phyloP scores from a whole-genome alignment of 37 sponge, comb jelly and placozoan genomes.

The Halisarca cf. caerulea region DNA sequence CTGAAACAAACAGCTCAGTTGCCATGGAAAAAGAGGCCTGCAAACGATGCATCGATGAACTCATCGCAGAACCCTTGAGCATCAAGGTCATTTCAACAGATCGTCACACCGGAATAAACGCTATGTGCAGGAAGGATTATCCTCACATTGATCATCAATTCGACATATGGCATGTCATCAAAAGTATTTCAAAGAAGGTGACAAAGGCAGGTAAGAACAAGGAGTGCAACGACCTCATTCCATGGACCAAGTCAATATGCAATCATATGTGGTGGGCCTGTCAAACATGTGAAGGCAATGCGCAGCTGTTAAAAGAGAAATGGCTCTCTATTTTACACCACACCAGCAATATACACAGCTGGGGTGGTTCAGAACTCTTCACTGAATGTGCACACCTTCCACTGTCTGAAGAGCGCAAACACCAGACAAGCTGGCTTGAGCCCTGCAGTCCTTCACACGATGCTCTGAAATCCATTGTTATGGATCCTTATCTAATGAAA shows the following conservation, averaged over 20 bases:
- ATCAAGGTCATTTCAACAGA: slow-evolving; percentile 7
- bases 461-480: background rate
- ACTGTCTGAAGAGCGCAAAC: too few species aligned
- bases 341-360: background rate
- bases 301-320: background rate
- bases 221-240: background rate
- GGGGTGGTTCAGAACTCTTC: background rate
- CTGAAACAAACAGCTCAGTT: slow-evolving; percentile 33
- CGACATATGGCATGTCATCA: slow-evolving; percentile 48
- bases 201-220: slow-evolving; percentile 4
- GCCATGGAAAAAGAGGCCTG: slow-evolving; percentile 43
- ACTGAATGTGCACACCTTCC: too few species aligned
- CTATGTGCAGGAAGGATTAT: slow-evolving; percentile 1
- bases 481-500: background rate
- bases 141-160: slow-evolving; percentile 46
- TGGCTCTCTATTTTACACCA: background rate
- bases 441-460: slow-evolving; percentile 6
- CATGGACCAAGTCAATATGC: slow-evolving; percentile 22
- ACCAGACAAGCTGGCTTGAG: too few species aligned
- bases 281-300: slow-evolving; percentile 21
- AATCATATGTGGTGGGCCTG: slow-evolving; percentile 43
- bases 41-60: background rate
- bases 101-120: background rate
- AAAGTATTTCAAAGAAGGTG: slow-evolving; percentile 20
- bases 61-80: background rate